A percentile compares a stretch with the other conserved stretches of the same genome.
Evolutionary conservation across 2,888 invertebrate species (phyloP).

Genomic region (Eupithecia insigniata): DNA sequence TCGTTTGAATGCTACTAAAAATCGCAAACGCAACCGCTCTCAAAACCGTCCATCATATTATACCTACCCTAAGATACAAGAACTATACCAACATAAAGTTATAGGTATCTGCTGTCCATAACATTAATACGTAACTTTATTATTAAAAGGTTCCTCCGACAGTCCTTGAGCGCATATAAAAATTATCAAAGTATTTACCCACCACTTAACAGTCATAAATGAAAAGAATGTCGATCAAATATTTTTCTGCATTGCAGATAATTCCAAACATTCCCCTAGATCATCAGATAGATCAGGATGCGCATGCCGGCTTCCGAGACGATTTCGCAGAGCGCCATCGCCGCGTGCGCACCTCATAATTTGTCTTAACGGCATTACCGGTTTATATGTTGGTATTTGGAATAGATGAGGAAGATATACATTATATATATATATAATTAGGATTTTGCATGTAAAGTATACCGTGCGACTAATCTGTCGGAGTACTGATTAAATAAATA

Average conservation of each 20-base stretch:
- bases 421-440: slow-evolving; percentile 17
- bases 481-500: slow-evolving; percentile 3
- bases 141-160: neutral
- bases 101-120: neutral
- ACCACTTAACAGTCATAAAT: neutral
- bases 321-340: slow-evolving; percentile 1
- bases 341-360: slow-evolving; percentile 22
- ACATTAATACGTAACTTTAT: neutral
- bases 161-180: neutral
- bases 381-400: slow-evolving; percentile 21
- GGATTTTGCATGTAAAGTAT: slow-evolving; percentile 8
- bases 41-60: neutral
- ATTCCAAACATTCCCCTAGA: neutral
- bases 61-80: neutral
- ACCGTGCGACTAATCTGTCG: neutral
- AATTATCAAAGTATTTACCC: neutral
- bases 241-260: neutral
- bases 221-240: slow-evolving; percentile 3
- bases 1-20: neutral
- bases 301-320: slow-evolving; percentile 14
- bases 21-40: neutral
- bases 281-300: neutral
- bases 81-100: neutral
- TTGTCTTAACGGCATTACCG: slow-evolving; percentile 34
- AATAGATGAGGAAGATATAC: slow-evolving; percentile 22